Conservation (phyloP, 2,113 vertebrate genomes). For the Chlamydotis undulata region DNA sequence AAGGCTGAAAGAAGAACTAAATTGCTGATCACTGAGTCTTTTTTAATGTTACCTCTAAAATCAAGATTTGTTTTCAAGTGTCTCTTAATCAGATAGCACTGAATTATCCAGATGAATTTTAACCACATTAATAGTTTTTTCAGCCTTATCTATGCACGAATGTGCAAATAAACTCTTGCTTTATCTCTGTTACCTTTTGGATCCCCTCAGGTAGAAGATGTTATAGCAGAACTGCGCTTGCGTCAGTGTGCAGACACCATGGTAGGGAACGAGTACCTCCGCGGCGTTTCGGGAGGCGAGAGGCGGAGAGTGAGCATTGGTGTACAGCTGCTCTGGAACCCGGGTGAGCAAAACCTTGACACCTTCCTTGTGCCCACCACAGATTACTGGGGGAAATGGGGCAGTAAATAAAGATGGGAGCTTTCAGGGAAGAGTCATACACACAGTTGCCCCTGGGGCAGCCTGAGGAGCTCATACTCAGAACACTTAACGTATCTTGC, state of each 20-base stretch:
- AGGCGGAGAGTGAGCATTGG: slow-evolving; percentile 92
- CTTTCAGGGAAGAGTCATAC: background rate
- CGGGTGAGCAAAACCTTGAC: slow-evolving; percentile 79
- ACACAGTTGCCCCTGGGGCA: background rate
- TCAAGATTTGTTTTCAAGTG: background rate
- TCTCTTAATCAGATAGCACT: background rate
- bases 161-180: background rate
- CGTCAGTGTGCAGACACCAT: slow-evolving; percentile 91
- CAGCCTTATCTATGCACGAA: background rate
- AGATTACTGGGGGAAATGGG: background rate
- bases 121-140: background rate
- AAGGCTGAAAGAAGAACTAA: slow-evolving; percentile 3
- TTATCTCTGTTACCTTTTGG: background rate
- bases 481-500: background rate
- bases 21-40: background rate
- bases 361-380: background rate
- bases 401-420: background rate
- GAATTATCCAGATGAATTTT: background rate
- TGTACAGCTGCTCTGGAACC: slow-evolving; percentile 96
- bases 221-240: slow-evolving; percentile 92
- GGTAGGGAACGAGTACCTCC: slow-evolving; percentile 86
- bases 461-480: background rate
- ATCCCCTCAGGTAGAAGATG: slow-evolving; percentile 87
- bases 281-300: slow-evolving; percentile 91
- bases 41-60: background rate